Evolutionary conservation across 2,797 vertebrate genomes (phyloP).

Genomic region (Nothura maculosa): DNA sequence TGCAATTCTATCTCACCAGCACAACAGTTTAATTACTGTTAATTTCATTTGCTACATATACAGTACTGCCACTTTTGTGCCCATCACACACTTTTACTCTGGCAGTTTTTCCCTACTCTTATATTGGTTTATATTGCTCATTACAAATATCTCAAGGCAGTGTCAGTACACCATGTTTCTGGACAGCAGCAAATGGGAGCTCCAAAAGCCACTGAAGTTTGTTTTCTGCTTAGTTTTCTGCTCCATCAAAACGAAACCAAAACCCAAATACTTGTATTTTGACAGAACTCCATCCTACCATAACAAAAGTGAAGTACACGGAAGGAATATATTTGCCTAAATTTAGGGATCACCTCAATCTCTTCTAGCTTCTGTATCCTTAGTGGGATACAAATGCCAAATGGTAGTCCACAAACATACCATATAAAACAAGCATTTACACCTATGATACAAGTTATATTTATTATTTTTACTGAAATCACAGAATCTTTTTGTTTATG

Average conservation of each 20-base stretch:
- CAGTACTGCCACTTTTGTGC: not conserved
- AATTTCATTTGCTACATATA: not conserved
- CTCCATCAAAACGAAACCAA: not conserved
- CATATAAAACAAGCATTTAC: constrained; percentile 40
- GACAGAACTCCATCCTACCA: not conserved
- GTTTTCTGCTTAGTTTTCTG: not conserved
- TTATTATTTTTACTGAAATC: constrained; percentile 80
- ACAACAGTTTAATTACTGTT: not conserved
- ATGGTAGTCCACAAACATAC: not conserved
- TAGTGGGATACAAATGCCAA: not conserved
- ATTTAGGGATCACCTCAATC: not conserved
- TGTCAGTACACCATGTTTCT: no score
- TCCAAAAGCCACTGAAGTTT: not conserved
- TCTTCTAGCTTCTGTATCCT: not conserved
- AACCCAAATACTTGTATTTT: not conserved
- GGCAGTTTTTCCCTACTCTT: not conserved
- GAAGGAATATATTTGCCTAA: not conserved
- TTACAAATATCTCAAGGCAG: not conserved
- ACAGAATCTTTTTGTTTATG: constrained; percentile 74
- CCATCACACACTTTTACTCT: accelerated
- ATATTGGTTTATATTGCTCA: not conserved
- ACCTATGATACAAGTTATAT: constrained; percentile 71
- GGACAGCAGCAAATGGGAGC: no score
- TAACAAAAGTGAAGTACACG: not conserved
- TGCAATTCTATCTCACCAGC: not conserved